Percentiles rank a stretch among this genome's conserved stretches.
phyloP scores from a whole-genome alignment of 2,113 vertebrate species.

The Seriola dumerili region DNA sequence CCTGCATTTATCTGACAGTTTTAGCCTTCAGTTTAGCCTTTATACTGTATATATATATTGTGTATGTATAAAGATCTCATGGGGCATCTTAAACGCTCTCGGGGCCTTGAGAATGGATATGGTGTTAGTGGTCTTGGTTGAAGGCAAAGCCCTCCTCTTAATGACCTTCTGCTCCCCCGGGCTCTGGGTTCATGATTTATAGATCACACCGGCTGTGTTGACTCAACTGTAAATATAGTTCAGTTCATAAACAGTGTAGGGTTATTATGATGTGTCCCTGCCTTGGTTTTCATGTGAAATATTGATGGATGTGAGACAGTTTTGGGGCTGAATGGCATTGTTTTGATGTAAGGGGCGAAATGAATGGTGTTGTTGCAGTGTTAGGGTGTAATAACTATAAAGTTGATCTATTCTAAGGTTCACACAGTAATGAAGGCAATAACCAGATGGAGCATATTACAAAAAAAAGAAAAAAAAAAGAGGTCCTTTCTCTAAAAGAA shows the following conservation, averaged over 20 bases:
- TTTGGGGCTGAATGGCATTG: constrained; percentile 47
- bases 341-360: constrained; percentile 40
- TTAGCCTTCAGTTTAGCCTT: no score
- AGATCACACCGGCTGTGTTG: constrained; percentile 59
- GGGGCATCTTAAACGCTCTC: no score
- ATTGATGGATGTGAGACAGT: constrained; percentile 31
- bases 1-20: no score
- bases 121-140: constrained; percentile 57
- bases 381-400: constrained; percentile 50
- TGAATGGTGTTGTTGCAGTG: constrained; percentile 23
- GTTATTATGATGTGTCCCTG: constrained; percentile 30
- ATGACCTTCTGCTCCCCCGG: constrained; percentile 62
- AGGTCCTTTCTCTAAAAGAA: background rate
- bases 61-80: no score
- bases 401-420: constrained; percentile 41
- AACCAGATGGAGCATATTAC: constrained; percentile 64
- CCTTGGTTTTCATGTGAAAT: constrained; percentile 47
- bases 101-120: constrained; percentile 22
- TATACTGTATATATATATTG: no score
- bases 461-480: constrained; percentile 6
- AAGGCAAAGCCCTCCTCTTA: constrained; percentile 56
- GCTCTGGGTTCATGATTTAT: constrained; percentile 66
- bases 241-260: constrained; percentile 41
- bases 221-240: constrained; percentile 73
- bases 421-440: constrained; percentile 59